Evolutionary conservation across 2,888 invertebrate genomes (phyloP), one percentile per base, ranked within the genome.

Genomic region (Synanthedon vespiformis): DNA sequence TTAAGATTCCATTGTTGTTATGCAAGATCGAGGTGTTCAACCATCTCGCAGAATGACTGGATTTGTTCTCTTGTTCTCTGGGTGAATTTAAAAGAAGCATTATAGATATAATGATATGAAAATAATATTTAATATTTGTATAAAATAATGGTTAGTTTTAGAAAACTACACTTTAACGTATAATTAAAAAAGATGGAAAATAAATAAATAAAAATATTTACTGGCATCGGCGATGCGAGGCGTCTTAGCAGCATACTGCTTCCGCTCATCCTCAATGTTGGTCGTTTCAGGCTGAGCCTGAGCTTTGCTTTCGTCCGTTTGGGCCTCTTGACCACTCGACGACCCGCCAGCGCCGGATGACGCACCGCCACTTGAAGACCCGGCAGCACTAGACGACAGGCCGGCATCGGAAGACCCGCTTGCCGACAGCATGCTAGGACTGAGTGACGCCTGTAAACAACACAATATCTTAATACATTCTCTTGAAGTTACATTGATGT

Each of bases 231-330:
- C 94, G 52, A 94, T 89, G 71, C 92, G 93, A 8, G 93, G 92
- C 52, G 90, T 85, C 52, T 87, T 80, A 13, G 86, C 82, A 0
- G 86, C 83, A 54, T 80, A 81, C 58, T 84, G 85, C 56, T 86
- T 86, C 57, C 77, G 66, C 63, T 86, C 86, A 57, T 86, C 86
- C 52, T 87, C 86, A 4, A 85, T 62, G 61, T 89, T 84, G 60
- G 76, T 77, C 49, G 69, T 63, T 52, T 80, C 79, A 1, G 67
- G 62, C 12, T 54, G 67, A 59, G 55, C 49, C 55, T 78, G 88
- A 56, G 93, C 94, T 86, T 95, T 95, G 72, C 92, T 94, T 77
- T 96, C 95, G 72, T 96, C 95, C 0, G 95, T 96, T 82, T 94
- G 94, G 51, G 89, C 88, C 59, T 75, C 77, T 12, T 76, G 70